phyloP scores from a whole-genome alignment of 2,113 vertebrate genomes.

The Eretmochelys imbricata region DNA sequence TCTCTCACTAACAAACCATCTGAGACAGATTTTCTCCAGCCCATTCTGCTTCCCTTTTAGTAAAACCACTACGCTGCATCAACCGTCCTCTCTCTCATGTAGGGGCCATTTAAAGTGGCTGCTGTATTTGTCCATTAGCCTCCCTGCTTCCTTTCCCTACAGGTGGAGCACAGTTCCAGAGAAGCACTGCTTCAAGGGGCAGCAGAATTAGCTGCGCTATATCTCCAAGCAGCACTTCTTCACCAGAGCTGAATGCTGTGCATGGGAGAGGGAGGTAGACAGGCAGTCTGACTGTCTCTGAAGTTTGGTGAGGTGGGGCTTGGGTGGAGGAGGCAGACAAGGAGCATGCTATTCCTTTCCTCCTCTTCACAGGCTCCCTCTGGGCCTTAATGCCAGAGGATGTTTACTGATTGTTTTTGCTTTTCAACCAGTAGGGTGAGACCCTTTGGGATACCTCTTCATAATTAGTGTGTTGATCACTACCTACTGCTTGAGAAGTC shows the following conservation, averaged over 20 bases:
- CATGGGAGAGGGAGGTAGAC: not conserved
- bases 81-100: conserved; percentile 49
- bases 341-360: not conserved
- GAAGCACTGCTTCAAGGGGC: not conserved
- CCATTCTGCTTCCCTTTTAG: conserved; percentile 34
- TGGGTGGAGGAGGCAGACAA: not conserved
- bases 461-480: not conserved
- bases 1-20: conserved; percentile 10
- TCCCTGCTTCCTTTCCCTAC: not conserved
- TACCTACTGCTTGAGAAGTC: not conserved
- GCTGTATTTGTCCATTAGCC: not conserved
- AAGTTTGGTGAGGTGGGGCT: not conserved
- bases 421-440: not conserved
- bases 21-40: conserved; percentile 28
- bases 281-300: not conserved
- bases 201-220: conserved; percentile 11
- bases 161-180: not conserved
- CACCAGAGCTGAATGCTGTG: not conserved
- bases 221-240: conserved; percentile 15
- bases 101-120: conserved; percentile 60
- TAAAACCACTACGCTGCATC: conserved; percentile 37
- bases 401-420: not conserved
- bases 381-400: fast-evolving
- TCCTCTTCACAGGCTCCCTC: not conserved
- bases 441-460: not conserved